A percentile compares a stretch with the other conserved stretches of the same genome.
Evolutionary conservation across 2,888 invertebrate genomes (phyloP).

Genomic region (Zygaena filipendulae): DNA sequence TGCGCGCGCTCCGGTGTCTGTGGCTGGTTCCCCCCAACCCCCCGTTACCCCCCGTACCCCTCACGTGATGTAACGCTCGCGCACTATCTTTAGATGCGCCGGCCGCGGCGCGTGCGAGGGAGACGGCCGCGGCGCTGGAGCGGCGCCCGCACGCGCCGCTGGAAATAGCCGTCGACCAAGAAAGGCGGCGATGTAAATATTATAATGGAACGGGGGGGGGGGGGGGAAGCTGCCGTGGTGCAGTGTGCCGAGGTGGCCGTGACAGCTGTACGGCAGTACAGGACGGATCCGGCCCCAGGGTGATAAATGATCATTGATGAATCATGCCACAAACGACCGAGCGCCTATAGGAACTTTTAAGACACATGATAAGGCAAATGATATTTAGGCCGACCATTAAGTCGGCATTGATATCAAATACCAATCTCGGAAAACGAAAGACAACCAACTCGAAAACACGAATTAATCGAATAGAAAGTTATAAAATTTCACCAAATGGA

Average conservation of each 20-base stretch:
- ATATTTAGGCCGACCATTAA: too few relatives aligned
- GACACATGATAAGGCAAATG: too few relatives aligned
- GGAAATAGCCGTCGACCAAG: constrained; percentile 71
- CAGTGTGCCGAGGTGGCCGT: constrained; percentile 64
- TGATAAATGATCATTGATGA: too few relatives aligned
- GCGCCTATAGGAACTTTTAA: too few relatives aligned
- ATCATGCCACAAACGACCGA: too few relatives aligned
- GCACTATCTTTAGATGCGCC: constrained; percentile 56
- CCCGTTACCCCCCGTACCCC: too few relatives aligned
- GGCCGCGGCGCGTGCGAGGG: constrained; percentile 33
- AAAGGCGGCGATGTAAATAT: constrained; percentile 71
- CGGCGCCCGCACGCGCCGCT: constrained; percentile 42
- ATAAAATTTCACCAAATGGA: too few relatives aligned
- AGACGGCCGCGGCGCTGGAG: constrained; percentile 45
- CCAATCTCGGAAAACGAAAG: too few relatives aligned
- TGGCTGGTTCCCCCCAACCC: constrained; percentile 60
- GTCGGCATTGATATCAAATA: too few relatives aligned
- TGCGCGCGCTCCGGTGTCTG: constrained; percentile 67
- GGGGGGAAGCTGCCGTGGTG: constrained; percentile 61
- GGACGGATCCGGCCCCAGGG: constrained; percentile 1
- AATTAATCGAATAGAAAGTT: too few relatives aligned
- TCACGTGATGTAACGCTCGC: constrained; percentile 59
- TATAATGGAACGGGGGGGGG: constrained; percentile 68
- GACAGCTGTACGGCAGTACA: constrained; percentile 25
- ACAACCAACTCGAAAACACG: too few relatives aligned